Evolutionary conservation across 1,140 invertebrate genomes (phyloP).

Genomic region (Cecropterus lyciades): DNA sequence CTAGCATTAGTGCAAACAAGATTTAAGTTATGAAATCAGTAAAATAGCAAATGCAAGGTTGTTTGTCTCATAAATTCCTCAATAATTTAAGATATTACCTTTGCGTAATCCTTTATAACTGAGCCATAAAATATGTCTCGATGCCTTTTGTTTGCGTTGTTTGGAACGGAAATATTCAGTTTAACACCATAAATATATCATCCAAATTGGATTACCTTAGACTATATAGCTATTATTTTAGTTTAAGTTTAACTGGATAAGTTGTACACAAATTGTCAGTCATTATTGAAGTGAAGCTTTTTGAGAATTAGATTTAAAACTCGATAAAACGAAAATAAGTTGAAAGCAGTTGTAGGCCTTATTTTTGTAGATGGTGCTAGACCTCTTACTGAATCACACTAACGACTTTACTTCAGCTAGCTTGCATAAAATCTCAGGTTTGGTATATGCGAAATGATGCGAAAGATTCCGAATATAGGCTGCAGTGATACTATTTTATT

Average conservation of each 20-base stretch:
- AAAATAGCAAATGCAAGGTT: constrained; percentile 32
- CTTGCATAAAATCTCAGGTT: no score
- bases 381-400: no score
- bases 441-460: no score
- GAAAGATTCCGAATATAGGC: no score
- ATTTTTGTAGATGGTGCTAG: no score
- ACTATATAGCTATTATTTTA: background rate
- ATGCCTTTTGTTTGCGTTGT: constrained; percentile 25
- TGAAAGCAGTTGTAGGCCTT: no score
- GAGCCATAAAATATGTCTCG: constrained; percentile 27
- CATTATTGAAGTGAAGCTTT: no score
- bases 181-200: constrained; percentile 19
- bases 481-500: no score
- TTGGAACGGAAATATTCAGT: constrained; percentile 27
- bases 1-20: constrained; percentile 26
- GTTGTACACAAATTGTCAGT: no score
- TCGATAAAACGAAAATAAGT: no score
- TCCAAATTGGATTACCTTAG: constrained; percentile 24
- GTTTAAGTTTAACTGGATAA: background rate
- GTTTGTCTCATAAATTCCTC: constrained; percentile 32
- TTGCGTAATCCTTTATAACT: constrained; percentile 31
- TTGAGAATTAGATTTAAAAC: no score
- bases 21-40: constrained; percentile 32
- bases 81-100: constrained; percentile 34
- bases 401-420: no score